A percentile compares a stretch with the other conserved stretches of the same genome.
These are phyloP conservation scores for Endotricha flammealis DNA, from an alignment of 2,888 invertebrate species.

Conservation along the genomic window DNA sequence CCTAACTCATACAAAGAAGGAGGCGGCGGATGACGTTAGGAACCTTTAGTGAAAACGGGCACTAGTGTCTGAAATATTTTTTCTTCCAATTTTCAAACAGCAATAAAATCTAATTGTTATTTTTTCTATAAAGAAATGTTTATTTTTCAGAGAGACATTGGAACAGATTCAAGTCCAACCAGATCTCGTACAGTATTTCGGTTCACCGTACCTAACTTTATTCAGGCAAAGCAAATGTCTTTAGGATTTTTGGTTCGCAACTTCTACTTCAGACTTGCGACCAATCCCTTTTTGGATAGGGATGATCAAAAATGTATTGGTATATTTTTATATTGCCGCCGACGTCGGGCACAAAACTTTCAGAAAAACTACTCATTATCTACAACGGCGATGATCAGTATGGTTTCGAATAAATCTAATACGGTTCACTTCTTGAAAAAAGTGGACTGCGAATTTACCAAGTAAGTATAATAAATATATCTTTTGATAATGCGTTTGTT, in stretches of 20 bases:
- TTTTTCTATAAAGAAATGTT: no score
- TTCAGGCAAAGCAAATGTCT: background rate
- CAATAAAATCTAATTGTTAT: no score
- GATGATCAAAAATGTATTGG: slow-evolving; percentile 2
- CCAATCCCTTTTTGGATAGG: background rate
- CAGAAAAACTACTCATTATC: no score
- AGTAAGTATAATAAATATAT: no score
- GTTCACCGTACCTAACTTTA: background rate
- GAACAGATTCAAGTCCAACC: background rate
- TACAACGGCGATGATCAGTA: background rate
- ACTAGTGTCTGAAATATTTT: no score
- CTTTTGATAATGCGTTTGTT: no score
- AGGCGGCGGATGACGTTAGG: no score
- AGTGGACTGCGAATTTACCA: no score
- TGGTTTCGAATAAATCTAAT: slow-evolving; percentile 7
- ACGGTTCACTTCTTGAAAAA: slow-evolving; percentile 1
- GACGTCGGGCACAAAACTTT: no score
- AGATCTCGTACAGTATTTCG: slow-evolving; percentile 1
- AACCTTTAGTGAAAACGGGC: no score
- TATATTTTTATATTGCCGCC: slow-evolving; percentile 3
- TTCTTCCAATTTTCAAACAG: no score
- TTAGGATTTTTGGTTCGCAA: slow-evolving; percentile 2
- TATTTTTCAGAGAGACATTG: slow-evolving; percentile 2
- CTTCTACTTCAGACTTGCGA: background rate
- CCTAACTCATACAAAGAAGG: no score